Evolutionary conservation across 2,113 vertebrate genomes (phyloP).

Genomic region (Rhabdomys dilectus): DNA sequence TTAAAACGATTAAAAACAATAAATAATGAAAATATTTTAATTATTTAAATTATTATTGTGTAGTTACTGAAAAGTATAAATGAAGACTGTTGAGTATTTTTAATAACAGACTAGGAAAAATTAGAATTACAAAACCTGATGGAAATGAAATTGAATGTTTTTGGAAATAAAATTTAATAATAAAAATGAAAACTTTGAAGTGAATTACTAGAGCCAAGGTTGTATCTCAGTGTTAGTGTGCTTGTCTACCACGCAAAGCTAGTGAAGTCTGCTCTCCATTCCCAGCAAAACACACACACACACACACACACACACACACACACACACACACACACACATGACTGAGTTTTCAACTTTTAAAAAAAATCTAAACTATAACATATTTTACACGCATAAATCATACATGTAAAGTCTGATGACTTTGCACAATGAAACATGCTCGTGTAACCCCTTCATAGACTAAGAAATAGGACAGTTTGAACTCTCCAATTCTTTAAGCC

Average conservation of each 20-base stretch:
- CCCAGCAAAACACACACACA: not conserved
- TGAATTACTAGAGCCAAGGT: not conserved
- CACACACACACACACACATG: no score
- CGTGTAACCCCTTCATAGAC: not conserved
- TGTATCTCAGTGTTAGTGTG: not conserved
- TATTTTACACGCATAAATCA: not conserved
- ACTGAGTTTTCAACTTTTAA: not conserved
- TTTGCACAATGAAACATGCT: not conserved
- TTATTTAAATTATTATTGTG: not conserved
- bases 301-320: not conserved
- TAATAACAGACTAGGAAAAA: not conserved
- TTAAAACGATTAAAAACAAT: not conserved
- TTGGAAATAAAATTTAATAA: not conserved
- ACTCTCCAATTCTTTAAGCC: not conserved
- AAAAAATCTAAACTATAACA: not conserved
- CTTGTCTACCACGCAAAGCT: not conserved
- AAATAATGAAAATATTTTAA: not conserved
- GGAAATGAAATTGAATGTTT: not conserved
- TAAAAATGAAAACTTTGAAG: not conserved
- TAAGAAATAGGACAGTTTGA: not conserved
- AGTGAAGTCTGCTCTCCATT: not conserved
- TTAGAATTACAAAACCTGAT: constrained; percentile 29
- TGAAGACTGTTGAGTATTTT: not conserved
- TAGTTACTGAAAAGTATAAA: constrained; percentile 20
- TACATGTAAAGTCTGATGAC: not conserved